Conservation (phyloP, 2,113 vertebrate species). For the Amblyopsis rosae region DNA sequence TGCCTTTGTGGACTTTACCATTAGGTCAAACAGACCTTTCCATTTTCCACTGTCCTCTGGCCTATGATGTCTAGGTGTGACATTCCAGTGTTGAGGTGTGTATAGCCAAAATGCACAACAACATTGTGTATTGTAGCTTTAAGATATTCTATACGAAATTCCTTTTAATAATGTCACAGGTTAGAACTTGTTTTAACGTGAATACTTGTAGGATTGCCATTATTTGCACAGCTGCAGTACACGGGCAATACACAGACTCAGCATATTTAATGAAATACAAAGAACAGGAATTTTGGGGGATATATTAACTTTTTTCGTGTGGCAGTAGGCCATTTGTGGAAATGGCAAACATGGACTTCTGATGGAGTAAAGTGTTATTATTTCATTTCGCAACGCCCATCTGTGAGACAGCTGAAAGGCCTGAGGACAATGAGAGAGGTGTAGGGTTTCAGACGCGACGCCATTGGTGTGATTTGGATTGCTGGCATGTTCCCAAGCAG, state of each 20-base stretch:
- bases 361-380: neutral
- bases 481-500: constrained; percentile 7
- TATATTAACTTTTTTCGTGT: neutral
- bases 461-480: constrained; percentile 19
- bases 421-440: constrained; percentile 1
- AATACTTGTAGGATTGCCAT: neutral
- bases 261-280: neutral
- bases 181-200: neutral
- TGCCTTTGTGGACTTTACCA: neutral
- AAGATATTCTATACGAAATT: too few species aligned
- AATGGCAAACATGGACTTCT: constrained; percentile 2
- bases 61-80: too few species aligned
- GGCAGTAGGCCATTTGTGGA: neutral
- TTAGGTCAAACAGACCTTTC: too few species aligned
- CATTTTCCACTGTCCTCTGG: too few species aligned
- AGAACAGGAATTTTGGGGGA: neutral
- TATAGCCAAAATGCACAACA: too few species aligned
- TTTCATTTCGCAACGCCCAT: constrained; percentile 1
- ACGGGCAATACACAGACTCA: neutral
- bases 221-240: neutral
- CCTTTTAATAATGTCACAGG: neutral
- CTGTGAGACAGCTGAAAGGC: neutral
- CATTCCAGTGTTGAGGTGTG: too few species aligned
- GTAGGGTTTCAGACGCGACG: constrained; percentile 1
- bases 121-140: too few species aligned